A percentile compares a stretch with the other conserved stretches of the same genome.
phyloP scores from a whole-genome alignment of 2,797 vertebrate genomes.

The Lithobates sylvaticus region DNA sequence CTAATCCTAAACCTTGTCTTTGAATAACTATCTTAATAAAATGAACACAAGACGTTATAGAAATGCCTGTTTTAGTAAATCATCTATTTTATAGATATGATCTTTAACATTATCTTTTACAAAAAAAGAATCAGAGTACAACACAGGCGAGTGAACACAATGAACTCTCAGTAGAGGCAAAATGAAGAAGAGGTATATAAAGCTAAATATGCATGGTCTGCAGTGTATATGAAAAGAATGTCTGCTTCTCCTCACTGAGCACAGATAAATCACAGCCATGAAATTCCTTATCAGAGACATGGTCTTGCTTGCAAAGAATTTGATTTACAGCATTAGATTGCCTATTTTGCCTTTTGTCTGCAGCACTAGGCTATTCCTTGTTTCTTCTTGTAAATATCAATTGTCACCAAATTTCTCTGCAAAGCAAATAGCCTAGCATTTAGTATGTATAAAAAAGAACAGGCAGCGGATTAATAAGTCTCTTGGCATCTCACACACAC shows the following conservation, averaged over 20 bases:
- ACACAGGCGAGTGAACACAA: neutral
- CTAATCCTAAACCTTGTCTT: no score
- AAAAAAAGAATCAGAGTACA: neutral
- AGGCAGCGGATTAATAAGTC: neutral
- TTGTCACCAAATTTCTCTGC: slow-evolving; percentile 1
- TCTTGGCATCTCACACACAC: neutral
- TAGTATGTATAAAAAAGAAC: neutral
- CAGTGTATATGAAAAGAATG: slow-evolving; percentile 23
- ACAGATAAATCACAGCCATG: slow-evolving; percentile 48
- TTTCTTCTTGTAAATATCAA: slow-evolving; percentile 4
- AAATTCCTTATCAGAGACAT: slow-evolving; percentile 42
- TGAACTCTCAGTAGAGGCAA: neutral
- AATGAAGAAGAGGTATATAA: slow-evolving; percentile 12
- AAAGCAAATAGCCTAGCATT: neutral
- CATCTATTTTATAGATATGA: neutral
- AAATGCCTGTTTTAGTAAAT: neutral
- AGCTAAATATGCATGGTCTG: slow-evolving; percentile 12
- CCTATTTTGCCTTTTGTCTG: slow-evolving; percentile 18
- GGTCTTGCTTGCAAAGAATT: slow-evolving; percentile 52
- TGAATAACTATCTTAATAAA: no score
- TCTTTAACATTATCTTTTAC: neutral
- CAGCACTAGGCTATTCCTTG: slow-evolving; percentile 5
- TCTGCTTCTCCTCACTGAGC: slow-evolving; percentile 28
- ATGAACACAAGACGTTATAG: no score
- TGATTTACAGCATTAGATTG: slow-evolving; percentile 50